Evolutionary conservation across 2,888 invertebrate genomes (phyloP).

Genomic region (Brachycybe producta): DNA sequence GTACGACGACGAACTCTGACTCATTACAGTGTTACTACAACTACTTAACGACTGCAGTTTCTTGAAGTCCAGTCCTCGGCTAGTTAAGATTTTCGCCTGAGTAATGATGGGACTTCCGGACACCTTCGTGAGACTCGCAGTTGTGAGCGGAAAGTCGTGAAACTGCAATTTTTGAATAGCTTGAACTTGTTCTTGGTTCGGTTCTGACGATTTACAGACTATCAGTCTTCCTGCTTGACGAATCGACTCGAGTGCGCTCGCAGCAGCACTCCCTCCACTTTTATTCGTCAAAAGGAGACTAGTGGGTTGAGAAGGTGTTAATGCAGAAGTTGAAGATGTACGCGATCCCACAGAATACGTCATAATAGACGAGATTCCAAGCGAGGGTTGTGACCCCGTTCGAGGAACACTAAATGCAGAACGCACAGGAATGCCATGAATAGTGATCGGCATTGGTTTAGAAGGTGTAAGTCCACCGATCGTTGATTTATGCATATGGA

Average conservation of each 20-base stretch:
- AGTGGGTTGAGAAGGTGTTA: not conserved
- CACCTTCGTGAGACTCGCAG: conserved; percentile 23
- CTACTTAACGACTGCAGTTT: conserved; percentile 11
- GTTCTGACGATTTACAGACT: conserved; percentile 13
- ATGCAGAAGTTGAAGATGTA: not conserved
- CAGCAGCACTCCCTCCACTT: not conserved
- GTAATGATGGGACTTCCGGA: conserved; percentile 24
- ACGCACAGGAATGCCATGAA: not conserved
- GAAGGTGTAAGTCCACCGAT: not conserved
- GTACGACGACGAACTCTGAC: conserved; percentile 16
- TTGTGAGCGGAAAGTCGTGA: conserved; percentile 29
- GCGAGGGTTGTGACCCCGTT: not conserved
- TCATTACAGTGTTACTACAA: not conserved
- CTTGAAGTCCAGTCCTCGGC: conserved; percentile 11
- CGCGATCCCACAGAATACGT: not conserved
- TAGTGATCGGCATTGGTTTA: not conserved
- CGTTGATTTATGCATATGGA: not conserved
- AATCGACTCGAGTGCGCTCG: not conserved
- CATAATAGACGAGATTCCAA: conserved; percentile 2
- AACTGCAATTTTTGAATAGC: conserved; percentile 29
- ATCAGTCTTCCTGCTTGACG: not conserved
- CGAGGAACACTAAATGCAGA: conserved; percentile 11
- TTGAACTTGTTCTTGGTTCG: conserved; percentile 25
- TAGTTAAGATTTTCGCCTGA: conserved; percentile 25
- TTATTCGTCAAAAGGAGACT: conserved; percentile 1